phyloP scores from a whole-genome alignment of 2,797 vertebrate genomes.

The Dendrocincla fuliginosa region DNA sequence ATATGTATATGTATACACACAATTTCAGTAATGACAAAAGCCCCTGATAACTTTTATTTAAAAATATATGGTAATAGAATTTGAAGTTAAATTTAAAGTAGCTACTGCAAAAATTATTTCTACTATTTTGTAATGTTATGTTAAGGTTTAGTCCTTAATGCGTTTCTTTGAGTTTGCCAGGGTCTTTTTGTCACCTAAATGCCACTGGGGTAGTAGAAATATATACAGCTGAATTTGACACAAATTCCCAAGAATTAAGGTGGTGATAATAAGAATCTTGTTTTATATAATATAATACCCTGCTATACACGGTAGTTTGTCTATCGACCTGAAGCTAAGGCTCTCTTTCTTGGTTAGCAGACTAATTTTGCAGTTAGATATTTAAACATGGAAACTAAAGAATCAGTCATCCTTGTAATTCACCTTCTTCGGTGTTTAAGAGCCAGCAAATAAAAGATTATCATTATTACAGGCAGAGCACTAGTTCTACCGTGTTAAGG shows the following conservation, averaged over 20 bases:
- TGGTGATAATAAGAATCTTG: background rate
- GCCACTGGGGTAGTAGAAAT: background rate
- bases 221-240: background rate
- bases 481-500: background rate
- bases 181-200: background rate
- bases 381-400: background rate
- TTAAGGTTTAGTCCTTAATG: background rate
- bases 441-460: background rate
- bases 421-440: background rate
- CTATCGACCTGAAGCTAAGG: background rate
- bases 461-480: background rate
- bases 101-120: background rate
- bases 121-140: background rate
- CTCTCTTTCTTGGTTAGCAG: background rate
- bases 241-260: background rate
- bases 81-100: background rate
- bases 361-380: background rate
- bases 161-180: background rate
- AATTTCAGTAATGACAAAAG: background rate
- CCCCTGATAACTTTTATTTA: background rate
- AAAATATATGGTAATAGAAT: background rate
- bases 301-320: background rate
- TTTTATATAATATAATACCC: background rate
- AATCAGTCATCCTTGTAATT: background rate
- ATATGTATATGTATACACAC: accelerated